Evolutionary conservation across 2,113 vertebrate genomes (phyloP), one percentile per base, ranked within the genome.

Genomic region (Heptranchias perlo): DNA sequence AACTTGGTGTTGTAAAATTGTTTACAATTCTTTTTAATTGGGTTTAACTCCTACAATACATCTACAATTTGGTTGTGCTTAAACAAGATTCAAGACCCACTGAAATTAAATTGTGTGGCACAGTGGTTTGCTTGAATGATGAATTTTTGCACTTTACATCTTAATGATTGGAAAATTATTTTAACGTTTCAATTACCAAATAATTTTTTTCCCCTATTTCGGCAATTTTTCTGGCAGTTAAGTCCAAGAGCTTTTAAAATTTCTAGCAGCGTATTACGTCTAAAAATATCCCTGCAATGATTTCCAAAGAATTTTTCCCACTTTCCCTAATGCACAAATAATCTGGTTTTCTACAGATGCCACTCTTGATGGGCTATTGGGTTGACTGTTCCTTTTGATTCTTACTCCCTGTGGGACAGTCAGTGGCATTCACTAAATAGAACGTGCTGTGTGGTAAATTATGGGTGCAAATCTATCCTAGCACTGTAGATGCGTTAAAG

Each of bases 11-110:
- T n/a, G n/a, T n/a, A n/a, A n/a, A n/a, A n/a, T n/a, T n/a, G n/a
- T n/a, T n/a, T n/a, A n/a, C n/a, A n/a, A n/a, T n/a, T 96, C 64
- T 96, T 11, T 39, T 96, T 92, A 58, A 95, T 47, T 14, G 7
- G 47, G 7, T 18, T 84, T 62, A 18, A 39, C 73, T 82, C 69
- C 52, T 61, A 35, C 23, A 21, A 96, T 35, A 14, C 13, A 6
- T 82, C 58, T 96, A 28, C 23, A 84, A 76, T 96, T 64, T 28
- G 13, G 47, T 1, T 1, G 3, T 87, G 35, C 61, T 23, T 78
- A 96, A 47, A 44, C 31, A 35, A 73, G 14, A 18, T 82, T n/a
- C 76, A 82, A 44, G 14, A 14, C 16, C n/a, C 14, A 82, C n/a
- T 39, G 76, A 39, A 28, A 69, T 82, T 78, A n/a, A 78, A 39